Evolutionary conservation across 2,113 vertebrate species (phyloP).

Genomic region (Cheirogaleus medius): DNA sequence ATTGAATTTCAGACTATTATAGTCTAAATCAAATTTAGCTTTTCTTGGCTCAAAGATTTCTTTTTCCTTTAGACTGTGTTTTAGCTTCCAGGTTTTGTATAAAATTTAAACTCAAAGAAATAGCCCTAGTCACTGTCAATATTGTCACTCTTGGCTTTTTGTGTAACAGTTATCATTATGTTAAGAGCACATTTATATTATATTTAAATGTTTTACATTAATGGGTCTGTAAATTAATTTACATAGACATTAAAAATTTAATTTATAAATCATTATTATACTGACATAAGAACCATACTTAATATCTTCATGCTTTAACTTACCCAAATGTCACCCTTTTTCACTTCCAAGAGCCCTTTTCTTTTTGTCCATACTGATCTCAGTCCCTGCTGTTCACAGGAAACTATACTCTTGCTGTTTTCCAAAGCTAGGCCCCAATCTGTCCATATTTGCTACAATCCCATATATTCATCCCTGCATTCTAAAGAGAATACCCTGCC

Average conservation of each 20-base stretch:
- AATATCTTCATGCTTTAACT: neutral
- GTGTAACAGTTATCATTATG: neutral
- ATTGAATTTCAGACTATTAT: slow-evolving; percentile 67
- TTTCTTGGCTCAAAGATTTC: slow-evolving; percentile 23
- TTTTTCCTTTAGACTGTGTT: neutral
- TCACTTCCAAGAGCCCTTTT: neutral
- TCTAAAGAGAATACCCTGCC: neutral
- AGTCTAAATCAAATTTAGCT: slow-evolving; percentile 58
- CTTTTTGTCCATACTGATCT: neutral
- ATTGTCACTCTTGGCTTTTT: neutral
- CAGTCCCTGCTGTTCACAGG: neutral
- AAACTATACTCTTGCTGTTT: neutral
- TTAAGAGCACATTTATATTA: neutral
- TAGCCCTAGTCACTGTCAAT: neutral
- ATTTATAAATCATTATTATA: neutral
- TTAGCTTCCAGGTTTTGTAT: slow-evolving; percentile 19
- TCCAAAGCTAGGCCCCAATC: rapidly evolving
- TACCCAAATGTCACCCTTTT: neutral
- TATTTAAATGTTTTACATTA: neutral
- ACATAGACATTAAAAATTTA: neutral
- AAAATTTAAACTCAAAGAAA: neutral
- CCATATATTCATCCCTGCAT: neutral
- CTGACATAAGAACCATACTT: neutral
- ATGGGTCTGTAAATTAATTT: neutral
- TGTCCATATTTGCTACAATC: neutral